These are phyloP conservation scores for Ceratitis capitata DNA, from an alignment of 1,140 invertebrate genomes.

Conservation along the genomic window DNA sequence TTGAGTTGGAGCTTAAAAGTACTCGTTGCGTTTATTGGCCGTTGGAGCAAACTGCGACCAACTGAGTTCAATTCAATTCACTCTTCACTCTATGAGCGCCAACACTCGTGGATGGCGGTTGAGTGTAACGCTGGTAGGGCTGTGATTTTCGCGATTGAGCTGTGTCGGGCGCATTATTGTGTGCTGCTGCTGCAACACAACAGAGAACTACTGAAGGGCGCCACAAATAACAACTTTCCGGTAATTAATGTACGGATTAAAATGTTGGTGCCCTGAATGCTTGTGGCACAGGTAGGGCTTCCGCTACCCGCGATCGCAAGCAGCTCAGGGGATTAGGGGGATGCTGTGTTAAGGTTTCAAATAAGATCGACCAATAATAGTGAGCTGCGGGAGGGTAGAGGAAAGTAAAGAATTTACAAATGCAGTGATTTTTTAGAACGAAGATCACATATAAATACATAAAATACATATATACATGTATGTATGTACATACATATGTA, in stretches of 20 bases:
- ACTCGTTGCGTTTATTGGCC: not conserved
- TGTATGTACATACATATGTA: not conserved
- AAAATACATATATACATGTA: not conserved
- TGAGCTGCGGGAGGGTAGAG: not conserved
- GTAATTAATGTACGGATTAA: not conserved
- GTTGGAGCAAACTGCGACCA: conserved; percentile 3
- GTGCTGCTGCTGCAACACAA: not conserved
- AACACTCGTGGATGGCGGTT: no score
- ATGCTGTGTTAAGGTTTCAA: not conserved
- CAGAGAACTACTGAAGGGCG: not conserved
- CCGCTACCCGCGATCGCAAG: not conserved
- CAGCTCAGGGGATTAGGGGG: not conserved
- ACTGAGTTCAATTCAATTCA: not conserved
- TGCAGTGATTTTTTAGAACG: not conserved
- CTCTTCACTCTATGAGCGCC: not conserved
- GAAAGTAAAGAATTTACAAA: not conserved
- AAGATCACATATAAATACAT: not conserved
- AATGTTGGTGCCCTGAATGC: not conserved
- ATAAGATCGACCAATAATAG: not conserved
- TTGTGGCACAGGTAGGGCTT: not conserved
- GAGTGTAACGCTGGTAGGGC: not conserved
- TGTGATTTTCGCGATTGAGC: not conserved
- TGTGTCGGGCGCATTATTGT: not conserved
- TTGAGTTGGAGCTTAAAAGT: not conserved
- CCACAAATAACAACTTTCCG: conserved; percentile 31